A percentile compares a stretch with the other conserved stretches of the same genome.
phyloP scores from a whole-genome alignment of 2,888 invertebrate species.

The Scaeva pyrastri region DNA sequence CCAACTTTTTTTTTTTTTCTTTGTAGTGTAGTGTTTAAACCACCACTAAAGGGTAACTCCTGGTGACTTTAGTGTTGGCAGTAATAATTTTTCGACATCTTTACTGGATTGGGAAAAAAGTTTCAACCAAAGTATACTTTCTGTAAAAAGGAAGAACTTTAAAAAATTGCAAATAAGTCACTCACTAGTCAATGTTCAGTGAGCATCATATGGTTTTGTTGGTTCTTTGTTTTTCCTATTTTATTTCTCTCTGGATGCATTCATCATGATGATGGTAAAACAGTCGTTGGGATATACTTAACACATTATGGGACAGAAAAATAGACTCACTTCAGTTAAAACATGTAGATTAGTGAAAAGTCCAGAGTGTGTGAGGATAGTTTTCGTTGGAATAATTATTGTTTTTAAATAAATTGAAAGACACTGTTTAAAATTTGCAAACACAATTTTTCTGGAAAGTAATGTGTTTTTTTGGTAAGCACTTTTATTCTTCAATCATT shows the following conservation, averaged over 20 bases:
- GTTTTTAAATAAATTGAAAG: too few relatives aligned
- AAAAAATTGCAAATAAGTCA: slow-evolving; percentile 61
- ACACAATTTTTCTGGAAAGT: too few relatives aligned
- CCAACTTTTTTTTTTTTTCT: background rate
- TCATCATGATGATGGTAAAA: slow-evolving; percentile 2
- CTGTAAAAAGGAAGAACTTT: slow-evolving; percentile 16
- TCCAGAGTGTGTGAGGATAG: too few relatives aligned
- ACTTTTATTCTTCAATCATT: too few relatives aligned
- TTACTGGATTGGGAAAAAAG: background rate
- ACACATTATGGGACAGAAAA: background rate
- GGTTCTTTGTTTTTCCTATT: background rate
- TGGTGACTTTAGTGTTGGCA: slow-evolving; percentile 12
- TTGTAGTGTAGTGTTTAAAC: slow-evolving; percentile 5
- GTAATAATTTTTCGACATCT: slow-evolving; percentile 4
- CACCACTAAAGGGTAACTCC: slow-evolving; percentile 12
- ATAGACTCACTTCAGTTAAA: too few relatives aligned
- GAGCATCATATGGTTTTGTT: slow-evolving; percentile 33
- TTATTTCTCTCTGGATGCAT: slow-evolving; percentile 2
- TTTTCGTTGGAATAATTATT: too few relatives aligned
- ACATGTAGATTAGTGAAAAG: too few relatives aligned
- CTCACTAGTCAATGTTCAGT: slow-evolving; percentile 40
- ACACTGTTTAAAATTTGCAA: too few relatives aligned
- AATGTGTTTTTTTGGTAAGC: too few relatives aligned
- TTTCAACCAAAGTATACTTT: too few relatives aligned
- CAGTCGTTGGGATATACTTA: background rate